These are phyloP conservation scores for human (Homo sapiens) DNA, from an alignment of 2,113 vertebrate species.

Conservation along the genomic window DNA sequence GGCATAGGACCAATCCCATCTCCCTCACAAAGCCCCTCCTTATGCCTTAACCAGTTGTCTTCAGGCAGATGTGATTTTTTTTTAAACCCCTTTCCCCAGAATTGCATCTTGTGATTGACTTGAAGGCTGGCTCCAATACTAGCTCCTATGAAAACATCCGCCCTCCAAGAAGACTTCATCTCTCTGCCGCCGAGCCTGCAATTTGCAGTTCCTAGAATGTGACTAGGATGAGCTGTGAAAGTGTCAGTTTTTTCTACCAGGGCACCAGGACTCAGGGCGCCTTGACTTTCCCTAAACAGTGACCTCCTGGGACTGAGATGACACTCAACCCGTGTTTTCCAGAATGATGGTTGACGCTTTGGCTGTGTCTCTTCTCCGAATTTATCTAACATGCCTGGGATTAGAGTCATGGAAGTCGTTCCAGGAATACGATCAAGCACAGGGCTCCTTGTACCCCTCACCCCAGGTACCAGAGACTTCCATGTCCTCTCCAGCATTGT, in stretches of 20 bases:
- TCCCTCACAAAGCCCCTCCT: not conserved
- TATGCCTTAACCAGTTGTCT: no score
- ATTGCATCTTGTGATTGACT: not conserved
- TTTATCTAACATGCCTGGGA: not conserved
- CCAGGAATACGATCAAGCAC: no score
- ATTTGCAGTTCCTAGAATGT: accelerated
- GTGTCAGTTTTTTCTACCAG: not conserved
- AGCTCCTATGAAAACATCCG: not conserved
- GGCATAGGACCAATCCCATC: not conserved
- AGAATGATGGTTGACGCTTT: not conserved
- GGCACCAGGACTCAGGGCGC: accelerated
- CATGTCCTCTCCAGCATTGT: not conserved
- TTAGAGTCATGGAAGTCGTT: not conserved
- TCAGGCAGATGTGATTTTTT: not conserved
- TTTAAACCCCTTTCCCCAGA: not conserved
- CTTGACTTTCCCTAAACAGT: accelerated
- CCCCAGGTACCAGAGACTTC: not conserved
- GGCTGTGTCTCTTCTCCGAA: not conserved
- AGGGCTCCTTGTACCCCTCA: not conserved
- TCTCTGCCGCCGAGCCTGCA: no score
- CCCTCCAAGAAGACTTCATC: not conserved
- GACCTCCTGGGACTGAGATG: not conserved
- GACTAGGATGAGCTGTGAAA: not conserved
- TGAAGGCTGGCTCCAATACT: not conserved
- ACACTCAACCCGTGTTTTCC: not conserved